Evolutionary conservation across 2,888 invertebrate genomes (phyloP).

Genomic region (Agriotes lineatus): DNA sequence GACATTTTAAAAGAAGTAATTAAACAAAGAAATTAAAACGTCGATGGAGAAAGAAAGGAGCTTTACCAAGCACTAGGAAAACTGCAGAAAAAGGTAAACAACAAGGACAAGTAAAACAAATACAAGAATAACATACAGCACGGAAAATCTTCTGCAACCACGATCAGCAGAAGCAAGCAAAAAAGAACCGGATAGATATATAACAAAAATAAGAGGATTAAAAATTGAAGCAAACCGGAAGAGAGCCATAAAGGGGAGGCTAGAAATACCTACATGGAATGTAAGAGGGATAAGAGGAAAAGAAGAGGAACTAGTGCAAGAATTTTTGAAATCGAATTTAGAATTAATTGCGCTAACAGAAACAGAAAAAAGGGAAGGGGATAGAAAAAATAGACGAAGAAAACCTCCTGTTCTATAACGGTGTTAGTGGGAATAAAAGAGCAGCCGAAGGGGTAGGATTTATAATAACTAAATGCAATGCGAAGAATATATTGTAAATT

Average conservation of each 20-base stretch:
- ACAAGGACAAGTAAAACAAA: background rate
- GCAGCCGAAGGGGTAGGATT: background rate
- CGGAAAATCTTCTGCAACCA: background rate
- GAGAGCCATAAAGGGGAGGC: background rate
- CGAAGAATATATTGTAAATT: slow-evolving; percentile 3
- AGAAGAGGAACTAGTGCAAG: background rate
- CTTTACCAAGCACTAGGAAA: background rate
- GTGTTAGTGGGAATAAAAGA: background rate
- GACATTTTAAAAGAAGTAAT: too few relatives aligned
- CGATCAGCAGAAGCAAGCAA: background rate
- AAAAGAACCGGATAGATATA: background rate
- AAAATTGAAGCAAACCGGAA: background rate
- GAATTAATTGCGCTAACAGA: slow-evolving; percentile 2
- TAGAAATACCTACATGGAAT: background rate
- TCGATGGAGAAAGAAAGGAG: too few relatives aligned
- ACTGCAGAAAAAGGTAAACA: background rate
- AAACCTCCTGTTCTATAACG: slow-evolving; percentile 1
- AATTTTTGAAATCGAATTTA: background rate
- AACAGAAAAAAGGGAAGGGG: background rate
- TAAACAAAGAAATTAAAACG: too few relatives aligned
- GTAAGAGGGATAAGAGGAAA: background rate
- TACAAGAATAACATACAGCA: background rate
- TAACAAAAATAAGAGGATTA: slow-evolving; percentile 1
- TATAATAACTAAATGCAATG: background rate
- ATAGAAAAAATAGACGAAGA: background rate